These are phyloP conservation scores for Varanus komodoensis DNA, from an alignment of 2,113 vertebrate species.

Conservation along the genomic window DNA sequence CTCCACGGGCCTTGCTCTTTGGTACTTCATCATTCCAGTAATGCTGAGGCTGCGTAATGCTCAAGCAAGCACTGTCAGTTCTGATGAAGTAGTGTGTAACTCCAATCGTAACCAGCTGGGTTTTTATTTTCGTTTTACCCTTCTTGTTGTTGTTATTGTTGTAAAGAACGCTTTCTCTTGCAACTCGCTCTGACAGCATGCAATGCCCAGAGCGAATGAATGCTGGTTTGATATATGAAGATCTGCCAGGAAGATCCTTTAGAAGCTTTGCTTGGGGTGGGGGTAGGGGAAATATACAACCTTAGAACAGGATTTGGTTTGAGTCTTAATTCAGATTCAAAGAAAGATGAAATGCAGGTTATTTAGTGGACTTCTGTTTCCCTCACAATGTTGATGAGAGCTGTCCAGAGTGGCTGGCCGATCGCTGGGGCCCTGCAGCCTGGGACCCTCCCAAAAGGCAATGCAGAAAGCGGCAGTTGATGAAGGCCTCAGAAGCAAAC, in stretches of 20 bases:
- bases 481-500: no score
- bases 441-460: no score
- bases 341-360: slow-evolving; percentile 27
- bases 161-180: neutral
- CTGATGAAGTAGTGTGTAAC: neutral
- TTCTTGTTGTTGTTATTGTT: neutral
- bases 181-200: neutral
- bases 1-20: neutral
- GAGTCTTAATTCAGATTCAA: slow-evolving; percentile 63
- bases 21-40: neutral
- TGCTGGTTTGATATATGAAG: slow-evolving; percentile 50
- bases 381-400: neutral
- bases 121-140: neutral
- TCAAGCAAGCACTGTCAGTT: neutral
- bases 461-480: no score
- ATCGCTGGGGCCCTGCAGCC: no score
- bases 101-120: neutral
- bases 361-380: neutral
- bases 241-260: slow-evolving; percentile 52
- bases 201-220: neutral
- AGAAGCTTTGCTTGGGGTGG: slow-evolving; percentile 40
- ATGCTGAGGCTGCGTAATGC: neutral
- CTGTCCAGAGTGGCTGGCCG: neutral
- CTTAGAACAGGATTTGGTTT: slow-evolving; percentile 60
- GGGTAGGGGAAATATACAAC: slow-evolving; percentile 38